Conservation (phyloP, 2,113 vertebrate genomes). For the Siniperca chuatsi region DNA sequence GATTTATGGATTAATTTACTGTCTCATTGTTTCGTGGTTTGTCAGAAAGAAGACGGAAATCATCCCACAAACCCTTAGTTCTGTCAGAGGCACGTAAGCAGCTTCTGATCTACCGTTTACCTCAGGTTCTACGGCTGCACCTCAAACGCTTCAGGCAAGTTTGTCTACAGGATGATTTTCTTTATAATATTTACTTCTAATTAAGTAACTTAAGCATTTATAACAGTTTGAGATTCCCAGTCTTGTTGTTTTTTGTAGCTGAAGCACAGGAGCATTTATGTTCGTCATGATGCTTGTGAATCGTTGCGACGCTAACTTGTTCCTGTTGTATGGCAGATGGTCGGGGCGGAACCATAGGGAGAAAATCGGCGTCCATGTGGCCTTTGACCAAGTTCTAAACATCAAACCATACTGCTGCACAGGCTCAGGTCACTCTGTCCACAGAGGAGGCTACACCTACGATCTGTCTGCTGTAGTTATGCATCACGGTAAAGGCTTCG, state of each 20-base stretch:
- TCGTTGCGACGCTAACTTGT: slow-evolving; percentile 28
- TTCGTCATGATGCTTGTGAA: neutral
- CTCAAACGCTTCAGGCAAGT: slow-evolving; percentile 98
- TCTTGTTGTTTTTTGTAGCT: neutral
- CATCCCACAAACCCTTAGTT: slow-evolving; percentile 95
- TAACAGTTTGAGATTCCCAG: neutral
- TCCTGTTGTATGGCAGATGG: slow-evolving; percentile 87
- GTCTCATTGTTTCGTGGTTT: slow-evolving; percentile 30
- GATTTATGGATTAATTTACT: neutral
- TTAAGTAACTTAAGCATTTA: neutral
- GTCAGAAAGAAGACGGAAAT: slow-evolving; percentile 93
- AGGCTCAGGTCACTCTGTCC: slow-evolving; percentile 90
- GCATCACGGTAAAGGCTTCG: slow-evolving; percentile 99
- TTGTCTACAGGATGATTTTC: neutral
- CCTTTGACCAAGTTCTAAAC: slow-evolving; percentile 98
- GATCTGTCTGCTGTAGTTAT: slow-evolving; percentile 99
- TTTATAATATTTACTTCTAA: neutral
- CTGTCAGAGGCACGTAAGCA: slow-evolving; percentile 98
- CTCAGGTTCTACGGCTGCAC: slow-evolving; percentile 99
- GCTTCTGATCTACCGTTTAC: slow-evolving; percentile 99
- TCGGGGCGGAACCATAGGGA: slow-evolving; percentile 99
- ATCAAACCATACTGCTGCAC: slow-evolving; percentile 99
- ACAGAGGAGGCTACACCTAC: slow-evolving; percentile 93
- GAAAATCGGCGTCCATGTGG: slow-evolving; percentile 99
- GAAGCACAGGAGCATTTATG: neutral